phyloP scores from a whole-genome alignment of 2,797 vertebrate species.

The Chanos chanos region DNA sequence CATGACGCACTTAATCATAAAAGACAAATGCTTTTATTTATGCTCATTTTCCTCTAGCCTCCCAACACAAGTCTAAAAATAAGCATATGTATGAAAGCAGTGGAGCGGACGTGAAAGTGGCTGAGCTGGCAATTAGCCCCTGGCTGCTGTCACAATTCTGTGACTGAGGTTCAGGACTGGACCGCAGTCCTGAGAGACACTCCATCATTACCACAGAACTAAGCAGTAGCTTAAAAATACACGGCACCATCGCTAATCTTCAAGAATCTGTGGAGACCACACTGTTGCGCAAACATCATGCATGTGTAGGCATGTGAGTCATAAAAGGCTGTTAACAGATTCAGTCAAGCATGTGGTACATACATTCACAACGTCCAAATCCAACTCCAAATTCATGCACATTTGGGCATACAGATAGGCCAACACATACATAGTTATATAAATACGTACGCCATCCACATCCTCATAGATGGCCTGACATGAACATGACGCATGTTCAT shows the following conservation, averaged over 20 bases:
- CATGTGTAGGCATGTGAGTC: background rate
- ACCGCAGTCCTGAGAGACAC: slow-evolving; percentile 34
- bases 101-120: slow-evolving; percentile 45
- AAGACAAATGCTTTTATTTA: slow-evolving; percentile 38
- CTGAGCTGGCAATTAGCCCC: slow-evolving; percentile 56
- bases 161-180: slow-evolving; percentile 31
- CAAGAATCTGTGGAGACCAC: no score
- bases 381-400: slow-evolving; percentile 13
- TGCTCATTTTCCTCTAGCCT: slow-evolving; percentile 42
- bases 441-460: no score
- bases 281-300: no score
- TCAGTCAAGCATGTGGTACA: slow-evolving; percentile 40
- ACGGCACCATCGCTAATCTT: no score
- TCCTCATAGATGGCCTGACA: no score
- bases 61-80: slow-evolving; percentile 58
- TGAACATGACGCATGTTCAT: no score
- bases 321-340: slow-evolving; percentile 1
- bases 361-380: slow-evolving; percentile 35
- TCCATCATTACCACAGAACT: no score
- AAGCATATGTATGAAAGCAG: slow-evolving; percentile 46
- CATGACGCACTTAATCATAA: slow-evolving; percentile 47
- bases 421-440: background rate
- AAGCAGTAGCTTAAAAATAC: no score
- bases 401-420: background rate
- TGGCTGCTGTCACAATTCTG: slow-evolving; percentile 37